Conservation (phyloP, 2,797 vertebrate species). For the Psittacula echo region DNA sequence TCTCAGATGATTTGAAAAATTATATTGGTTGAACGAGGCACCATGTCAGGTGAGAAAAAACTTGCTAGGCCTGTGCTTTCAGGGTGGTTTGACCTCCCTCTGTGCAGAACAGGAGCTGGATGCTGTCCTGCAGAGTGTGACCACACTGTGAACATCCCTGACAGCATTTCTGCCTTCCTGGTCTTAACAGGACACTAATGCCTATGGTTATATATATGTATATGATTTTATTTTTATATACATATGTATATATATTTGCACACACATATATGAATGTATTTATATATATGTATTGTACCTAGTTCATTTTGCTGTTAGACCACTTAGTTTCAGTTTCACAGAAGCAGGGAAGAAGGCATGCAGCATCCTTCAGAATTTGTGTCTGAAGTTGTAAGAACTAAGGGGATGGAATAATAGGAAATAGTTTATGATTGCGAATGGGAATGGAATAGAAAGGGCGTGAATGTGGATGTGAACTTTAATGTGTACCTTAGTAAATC, state of each 20-base stretch:
- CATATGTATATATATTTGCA: background rate
- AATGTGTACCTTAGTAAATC: background rate
- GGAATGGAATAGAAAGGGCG: background rate
- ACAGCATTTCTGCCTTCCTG: background rate
- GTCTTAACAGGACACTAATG: background rate
- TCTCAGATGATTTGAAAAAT: background rate
- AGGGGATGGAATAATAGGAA: background rate
- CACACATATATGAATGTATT: background rate
- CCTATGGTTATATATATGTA: background rate
- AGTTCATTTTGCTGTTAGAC: background rate
- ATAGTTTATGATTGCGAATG: background rate
- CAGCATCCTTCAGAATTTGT: background rate
- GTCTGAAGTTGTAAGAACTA: background rate
- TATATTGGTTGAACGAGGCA: background rate
- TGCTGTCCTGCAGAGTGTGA: background rate
- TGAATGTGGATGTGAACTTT: background rate
- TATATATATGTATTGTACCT: background rate
- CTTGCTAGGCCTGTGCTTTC: background rate
- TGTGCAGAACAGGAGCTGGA: background rate
- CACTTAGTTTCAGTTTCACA: background rate
- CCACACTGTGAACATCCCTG: background rate
- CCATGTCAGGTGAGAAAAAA: background rate
- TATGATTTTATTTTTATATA: background rate
- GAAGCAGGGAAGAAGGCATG: background rate
- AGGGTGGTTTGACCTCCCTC: background rate